These are phyloP conservation scores for Tyrophagus putrescentiae DNA, from an alignment of 1,140 invertebrate genomes.

Conservation along the genomic window DNA sequence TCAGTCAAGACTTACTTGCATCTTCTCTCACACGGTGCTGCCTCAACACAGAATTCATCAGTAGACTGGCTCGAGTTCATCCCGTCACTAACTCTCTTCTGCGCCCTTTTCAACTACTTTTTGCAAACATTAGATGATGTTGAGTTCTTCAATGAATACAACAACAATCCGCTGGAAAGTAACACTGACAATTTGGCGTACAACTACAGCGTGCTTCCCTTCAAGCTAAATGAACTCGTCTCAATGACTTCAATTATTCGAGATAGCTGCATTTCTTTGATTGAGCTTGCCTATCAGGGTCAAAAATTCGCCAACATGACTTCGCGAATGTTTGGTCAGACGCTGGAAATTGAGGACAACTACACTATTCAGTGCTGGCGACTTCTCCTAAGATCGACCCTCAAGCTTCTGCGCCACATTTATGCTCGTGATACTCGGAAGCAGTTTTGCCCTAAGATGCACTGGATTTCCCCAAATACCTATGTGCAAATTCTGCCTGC, in stretches of 20 bases:
- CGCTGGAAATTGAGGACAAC: background rate
- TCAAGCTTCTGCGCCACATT: slow-evolving; percentile 57
- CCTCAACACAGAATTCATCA: slow-evolving; percentile 44
- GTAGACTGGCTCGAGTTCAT: slow-evolving; percentile 56
- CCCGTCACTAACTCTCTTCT: slow-evolving; percentile 64
- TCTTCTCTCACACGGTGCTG: slow-evolving; percentile 51
- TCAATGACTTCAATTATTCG: slow-evolving; percentile 36
- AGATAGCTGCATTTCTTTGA: slow-evolving; percentile 68
- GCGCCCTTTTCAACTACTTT: slow-evolving; percentile 61
- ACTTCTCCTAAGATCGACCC: slow-evolving; percentile 41
- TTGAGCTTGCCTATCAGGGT: slow-evolving; percentile 78
- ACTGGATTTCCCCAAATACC: slow-evolving; percentile 58
- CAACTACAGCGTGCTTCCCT: slow-evolving; percentile 37
- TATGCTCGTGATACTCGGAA: slow-evolving; percentile 60
- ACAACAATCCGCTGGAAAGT: background rate
- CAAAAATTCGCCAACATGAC: slow-evolving; percentile 40
- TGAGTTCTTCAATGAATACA: slow-evolving; percentile 50
- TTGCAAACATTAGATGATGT: slow-evolving; percentile 71
- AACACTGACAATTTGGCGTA: slow-evolving; percentile 29
- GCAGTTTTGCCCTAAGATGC: slow-evolving; percentile 55
- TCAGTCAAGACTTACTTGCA: slow-evolving; percentile 47
- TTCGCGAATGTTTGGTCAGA: background rate
- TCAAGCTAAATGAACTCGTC: slow-evolving; percentile 36
- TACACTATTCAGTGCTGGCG: slow-evolving; percentile 27
- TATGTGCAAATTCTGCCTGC: slow-evolving; percentile 43